Conservation (phyloP, 1,140 invertebrate genomes). For the Wasmannia auropunctata region DNA sequence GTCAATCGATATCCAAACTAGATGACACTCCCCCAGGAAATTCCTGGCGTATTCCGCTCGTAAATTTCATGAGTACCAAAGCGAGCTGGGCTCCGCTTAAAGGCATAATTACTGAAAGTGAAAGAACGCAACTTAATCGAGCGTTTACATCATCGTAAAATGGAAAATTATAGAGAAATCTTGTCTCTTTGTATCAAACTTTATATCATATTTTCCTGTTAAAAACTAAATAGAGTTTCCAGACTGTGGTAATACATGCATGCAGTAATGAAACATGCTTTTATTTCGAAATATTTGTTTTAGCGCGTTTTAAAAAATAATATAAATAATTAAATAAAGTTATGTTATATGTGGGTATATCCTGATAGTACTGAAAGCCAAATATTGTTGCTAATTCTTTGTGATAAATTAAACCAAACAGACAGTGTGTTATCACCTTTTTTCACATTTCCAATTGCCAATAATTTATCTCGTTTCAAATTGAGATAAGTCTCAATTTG, state of each 20-base stretch:
- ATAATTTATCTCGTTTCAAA: background rate
- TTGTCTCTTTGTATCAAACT: background rate
- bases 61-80: conserved; percentile 5
- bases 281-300: background rate
- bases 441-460: background rate
- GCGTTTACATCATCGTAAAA: background rate
- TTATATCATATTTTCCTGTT: background rate
- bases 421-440: background rate
- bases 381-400: background rate
- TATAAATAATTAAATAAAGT: background rate
- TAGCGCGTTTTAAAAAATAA: too few relatives aligned
- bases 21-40: conserved; percentile 6
- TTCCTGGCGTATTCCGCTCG: background rate
- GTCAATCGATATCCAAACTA: conserved; percentile 73
- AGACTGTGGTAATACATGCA: background rate
- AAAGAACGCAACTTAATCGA: background rate
- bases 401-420: background rate
- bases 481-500: background rate
- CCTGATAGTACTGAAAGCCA: too few relatives aligned
- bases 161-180: conserved; percentile 1
- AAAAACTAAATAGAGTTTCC: background rate
- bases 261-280: background rate
- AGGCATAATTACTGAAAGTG: conserved; percentile 12
- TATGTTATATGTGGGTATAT: background rate
- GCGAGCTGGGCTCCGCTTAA: background rate